Percentiles rank a stretch among this genome's conserved stretches.
Evolutionary conservation across 1,140 invertebrate genomes (phyloP).

Genomic region (Whitmania pigra): DNA sequence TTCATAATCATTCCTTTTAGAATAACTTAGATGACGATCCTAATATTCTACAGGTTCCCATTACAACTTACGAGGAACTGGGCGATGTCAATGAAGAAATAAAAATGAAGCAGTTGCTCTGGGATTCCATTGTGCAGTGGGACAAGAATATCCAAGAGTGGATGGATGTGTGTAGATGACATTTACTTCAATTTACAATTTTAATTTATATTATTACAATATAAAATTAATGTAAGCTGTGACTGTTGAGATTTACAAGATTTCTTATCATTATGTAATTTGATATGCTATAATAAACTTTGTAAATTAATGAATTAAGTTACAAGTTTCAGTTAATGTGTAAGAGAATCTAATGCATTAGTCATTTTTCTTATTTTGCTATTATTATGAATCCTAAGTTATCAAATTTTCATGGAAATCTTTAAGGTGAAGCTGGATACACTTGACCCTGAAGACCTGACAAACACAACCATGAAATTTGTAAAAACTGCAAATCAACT

Average conservation of each 20-base stretch:
- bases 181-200: too few relatives aligned
- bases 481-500: slow-evolving; percentile 60
- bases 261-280: too few relatives aligned
- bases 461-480: slow-evolving; percentile 52
- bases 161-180: slow-evolving; percentile 45
- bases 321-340: too few relatives aligned
- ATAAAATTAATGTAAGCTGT: background rate
- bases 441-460: slow-evolving; percentile 59
- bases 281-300: too few relatives aligned
- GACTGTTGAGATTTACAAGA: too few relatives aligned
- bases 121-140: slow-evolving; percentile 63
- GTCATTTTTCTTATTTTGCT: too few relatives aligned
- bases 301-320: too few relatives aligned
- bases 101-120: slow-evolving; percentile 60
- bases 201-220: too few relatives aligned
- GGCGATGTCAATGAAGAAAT: slow-evolving; percentile 64
- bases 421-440: slow-evolving; percentile 48
- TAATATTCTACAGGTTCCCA: slow-evolving; percentile 49
- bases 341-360: too few relatives aligned
- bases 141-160: slow-evolving; percentile 49
- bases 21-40: background rate
- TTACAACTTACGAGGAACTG: slow-evolving; percentile 62
- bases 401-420: too few relatives aligned
- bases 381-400: too few relatives aligned
- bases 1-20: too few relatives aligned